Base-by-base conservation (phyloP, 1,140 invertebrate species). In the Formica exsecta region DNA sequence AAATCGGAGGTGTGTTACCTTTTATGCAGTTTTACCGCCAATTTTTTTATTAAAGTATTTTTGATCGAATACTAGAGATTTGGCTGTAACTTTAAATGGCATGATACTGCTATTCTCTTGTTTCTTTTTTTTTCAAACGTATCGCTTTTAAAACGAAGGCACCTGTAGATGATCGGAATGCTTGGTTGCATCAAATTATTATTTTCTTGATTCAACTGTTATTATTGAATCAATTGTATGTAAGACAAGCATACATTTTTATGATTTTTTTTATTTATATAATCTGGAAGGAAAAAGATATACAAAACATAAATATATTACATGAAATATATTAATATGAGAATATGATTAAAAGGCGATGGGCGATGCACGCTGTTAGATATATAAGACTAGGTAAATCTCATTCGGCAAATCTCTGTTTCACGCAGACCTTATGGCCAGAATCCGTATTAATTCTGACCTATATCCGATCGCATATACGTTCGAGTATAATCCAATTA, bases 401-500 rank as follows among this genome's bases (percentile, higher is more conserved):
- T 51, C 16, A 8, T 11, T 44, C 41, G 9, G 16, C 48, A 19
- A 51, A 51, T 51, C 4, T 48, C 13, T 51, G 16, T 19, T 51
- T 51, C 48, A 32, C 16, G 9, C 16, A 9, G 48, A 19, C 5
- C 48, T 51, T 19, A 19, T 19, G 48, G 16, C 5, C 4, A 51
- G 48, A 19, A 19, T 51, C 16, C 48, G 13, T 19, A 51, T 64
- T 68, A 68, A 68, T 25, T 41, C 2, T 16, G 9, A 68, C 22
- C 38, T 25, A 68, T 29, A 68, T 68, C 4, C 25, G 4, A 25
- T 41, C 9, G 66, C 66, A 51, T 19, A 68, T 48, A 48, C 66
- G 66, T 57, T 80, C 22, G 16, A 59, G 16, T 41, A 57, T 70
- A 80, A 80, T 70, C 51, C 32, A 36, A 70, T 80, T 70, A 70